Evolutionary conservation across 2,888 invertebrate species (phyloP).

Genomic region (Archips crataeganus): DNA sequence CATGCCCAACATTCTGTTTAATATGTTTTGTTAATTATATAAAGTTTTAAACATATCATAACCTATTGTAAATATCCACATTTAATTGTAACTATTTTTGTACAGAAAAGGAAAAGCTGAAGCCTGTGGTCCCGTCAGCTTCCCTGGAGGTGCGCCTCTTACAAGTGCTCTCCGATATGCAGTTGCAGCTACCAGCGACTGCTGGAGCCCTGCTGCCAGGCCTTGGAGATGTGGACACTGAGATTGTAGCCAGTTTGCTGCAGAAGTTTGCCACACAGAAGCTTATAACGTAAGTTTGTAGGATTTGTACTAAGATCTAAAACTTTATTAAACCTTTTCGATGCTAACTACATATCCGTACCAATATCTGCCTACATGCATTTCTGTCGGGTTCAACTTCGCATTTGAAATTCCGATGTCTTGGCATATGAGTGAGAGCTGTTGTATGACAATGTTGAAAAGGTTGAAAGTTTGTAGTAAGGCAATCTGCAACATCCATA

Average conservation of each 20-base stretch:
- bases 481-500: no score
- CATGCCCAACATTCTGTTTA: no score
- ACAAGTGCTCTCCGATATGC: slow-evolving; percentile 80
- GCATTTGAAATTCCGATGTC: no score
- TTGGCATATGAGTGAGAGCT: no score
- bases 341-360: no score
- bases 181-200: slow-evolving; percentile 77
- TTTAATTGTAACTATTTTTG: background rate
- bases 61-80: no score
- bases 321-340: background rate
- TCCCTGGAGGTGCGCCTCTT: slow-evolving; percentile 77
- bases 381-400: no score
- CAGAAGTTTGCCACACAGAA: slow-evolving; percentile 83
- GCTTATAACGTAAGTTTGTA: slow-evolving; percentile 72
- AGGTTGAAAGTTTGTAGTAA: no score
- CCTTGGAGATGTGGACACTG: slow-evolving; percentile 75
- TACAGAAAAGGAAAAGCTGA: slow-evolving; percentile 61
- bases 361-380: no score
- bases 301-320: background rate
- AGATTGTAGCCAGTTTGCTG: slow-evolving; percentile 75
- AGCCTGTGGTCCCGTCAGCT: slow-evolving; percentile 61
- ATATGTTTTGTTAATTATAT: no score
- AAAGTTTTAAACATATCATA: no score
- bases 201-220: slow-evolving; percentile 76
- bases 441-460: no score